A percentile compares a stretch with the other conserved stretches of the same genome.
Conservation (phyloP, 2,888 invertebrate species). For the Alsophila aescularia region DNA sequence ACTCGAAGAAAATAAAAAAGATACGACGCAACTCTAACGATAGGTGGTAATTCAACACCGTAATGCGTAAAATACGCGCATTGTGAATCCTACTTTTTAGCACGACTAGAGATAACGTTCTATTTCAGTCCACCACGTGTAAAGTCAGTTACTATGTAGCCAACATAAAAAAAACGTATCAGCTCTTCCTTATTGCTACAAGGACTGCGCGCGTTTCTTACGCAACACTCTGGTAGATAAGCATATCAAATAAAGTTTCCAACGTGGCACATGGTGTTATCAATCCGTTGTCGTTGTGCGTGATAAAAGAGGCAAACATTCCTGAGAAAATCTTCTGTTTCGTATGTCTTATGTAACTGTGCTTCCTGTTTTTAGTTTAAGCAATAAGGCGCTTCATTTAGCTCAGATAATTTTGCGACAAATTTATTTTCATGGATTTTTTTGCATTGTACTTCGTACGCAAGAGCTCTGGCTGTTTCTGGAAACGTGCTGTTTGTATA, state of each 20-base stretch:
- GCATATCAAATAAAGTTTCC: conserved; percentile 11
- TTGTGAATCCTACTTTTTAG: not conserved
- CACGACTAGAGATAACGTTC: conserved; percentile 11
- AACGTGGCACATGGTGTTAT: conserved; percentile 9
- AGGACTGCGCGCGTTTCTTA: conserved; percentile 22
- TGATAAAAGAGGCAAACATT: conserved; percentile 10
- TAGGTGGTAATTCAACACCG: too few species aligned
- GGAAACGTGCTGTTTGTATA: too few species aligned
- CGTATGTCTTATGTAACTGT: not conserved
- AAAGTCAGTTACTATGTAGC: conserved; percentile 12
- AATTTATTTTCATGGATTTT: too few species aligned
- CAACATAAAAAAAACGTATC: not conserved
- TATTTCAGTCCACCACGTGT: conserved; percentile 15
- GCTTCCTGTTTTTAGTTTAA: too few species aligned
- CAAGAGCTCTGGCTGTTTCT: too few species aligned
- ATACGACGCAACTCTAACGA: too few species aligned
- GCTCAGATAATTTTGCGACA: too few species aligned
- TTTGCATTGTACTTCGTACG: too few species aligned
- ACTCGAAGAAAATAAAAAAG: too few species aligned
- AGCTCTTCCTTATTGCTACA: conserved; percentile 23
- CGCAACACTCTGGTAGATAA: conserved; percentile 23
- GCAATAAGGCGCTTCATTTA: too few species aligned
- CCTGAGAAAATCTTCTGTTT: not conserved
- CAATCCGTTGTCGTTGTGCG: conserved; percentile 11
- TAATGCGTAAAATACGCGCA: not conserved